Percentiles rank a stretch among this genome's conserved stretches.
These are phyloP conservation scores for Poeciliopsis infans DNA, from an alignment of 2,797 vertebrate species.

Conservation along the genomic window DNA sequence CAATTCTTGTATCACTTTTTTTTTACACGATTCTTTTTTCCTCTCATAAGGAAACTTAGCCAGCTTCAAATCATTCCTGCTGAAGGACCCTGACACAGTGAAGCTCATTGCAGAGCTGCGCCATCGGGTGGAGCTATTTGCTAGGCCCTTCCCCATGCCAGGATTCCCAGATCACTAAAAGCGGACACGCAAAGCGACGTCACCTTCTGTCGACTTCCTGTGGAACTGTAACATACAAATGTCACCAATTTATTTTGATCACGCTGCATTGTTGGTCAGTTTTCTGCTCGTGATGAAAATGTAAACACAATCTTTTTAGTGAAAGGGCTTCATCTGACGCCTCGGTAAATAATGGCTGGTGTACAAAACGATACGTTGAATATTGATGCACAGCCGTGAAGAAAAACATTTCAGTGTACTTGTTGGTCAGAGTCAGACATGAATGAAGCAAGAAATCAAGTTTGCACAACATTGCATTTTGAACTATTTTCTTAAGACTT, in stretches of 20 bases:
- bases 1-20: neutral
- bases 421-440: neutral
- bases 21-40: neutral
- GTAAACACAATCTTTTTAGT: neutral
- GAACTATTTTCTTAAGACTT: neutral
- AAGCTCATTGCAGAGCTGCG: conserved; percentile 75
- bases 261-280: neutral
- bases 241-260: neutral
- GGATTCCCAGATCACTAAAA: conserved; percentile 78
- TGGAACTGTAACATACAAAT: neutral
- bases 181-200: neutral
- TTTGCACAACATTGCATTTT: neutral
- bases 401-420: neutral
- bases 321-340: neutral
- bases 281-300: neutral
- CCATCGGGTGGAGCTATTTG: conserved; percentile 85
- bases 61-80: conserved; percentile 85
- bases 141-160: conserved; percentile 89
- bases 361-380: neutral
- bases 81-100: conserved; percentile 78
- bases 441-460: neutral
- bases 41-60: conserved; percentile 78
- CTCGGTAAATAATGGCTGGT: neutral
- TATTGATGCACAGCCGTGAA: neutral
- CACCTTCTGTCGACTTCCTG: neutral